phyloP scores from a whole-genome alignment of 1,140 invertebrate species.

The Drosophila lacertosa region DNA sequence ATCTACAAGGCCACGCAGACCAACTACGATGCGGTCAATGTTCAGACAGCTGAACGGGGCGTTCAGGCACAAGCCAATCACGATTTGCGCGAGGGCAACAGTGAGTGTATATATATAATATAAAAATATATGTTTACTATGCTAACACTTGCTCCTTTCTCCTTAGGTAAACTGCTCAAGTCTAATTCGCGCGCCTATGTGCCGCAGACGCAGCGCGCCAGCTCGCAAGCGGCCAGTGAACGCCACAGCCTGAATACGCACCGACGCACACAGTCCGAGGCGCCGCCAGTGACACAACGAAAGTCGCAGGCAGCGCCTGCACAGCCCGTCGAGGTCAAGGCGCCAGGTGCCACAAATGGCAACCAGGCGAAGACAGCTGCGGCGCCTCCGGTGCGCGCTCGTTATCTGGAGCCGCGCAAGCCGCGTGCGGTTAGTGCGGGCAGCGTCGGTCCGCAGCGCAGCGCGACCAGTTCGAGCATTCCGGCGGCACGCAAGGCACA shows the following conservation, averaged over 20 bases:
- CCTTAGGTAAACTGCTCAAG: constrained; percentile 57
- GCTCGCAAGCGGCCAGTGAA: constrained; percentile 61
- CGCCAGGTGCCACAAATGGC: neutral
- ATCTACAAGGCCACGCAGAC: constrained; percentile 79
- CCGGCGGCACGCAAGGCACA: constrained; percentile 59
- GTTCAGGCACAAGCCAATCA: constrained; percentile 69
- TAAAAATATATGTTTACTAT: neutral
- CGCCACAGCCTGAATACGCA: constrained; percentile 65
- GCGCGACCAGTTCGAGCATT: constrained; percentile 86
- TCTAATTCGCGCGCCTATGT: constrained; percentile 76
- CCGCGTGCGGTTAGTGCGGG: constrained; percentile 69
- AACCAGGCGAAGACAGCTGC: constrained; percentile 20
- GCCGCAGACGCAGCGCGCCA: constrained; percentile 63
- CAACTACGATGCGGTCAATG: constrained; percentile 50
- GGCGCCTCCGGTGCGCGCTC: constrained; percentile 80
- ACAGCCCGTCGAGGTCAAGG: neutral
- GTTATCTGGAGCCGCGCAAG: constrained; percentile 85
- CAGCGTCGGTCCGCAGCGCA: constrained; percentile 80
- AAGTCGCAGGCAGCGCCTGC: constrained; percentile 11
- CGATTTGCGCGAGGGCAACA: constrained; percentile 65
- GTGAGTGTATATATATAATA: constrained; percentile 35
- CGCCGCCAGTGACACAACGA: constrained; percentile 56
- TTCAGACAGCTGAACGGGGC: constrained; percentile 74
- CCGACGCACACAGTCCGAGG: constrained; percentile 76
- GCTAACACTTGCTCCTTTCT: neutral